phyloP scores from a whole-genome alignment of 2,888 invertebrate genomes.

The Lagria hirta region DNA sequence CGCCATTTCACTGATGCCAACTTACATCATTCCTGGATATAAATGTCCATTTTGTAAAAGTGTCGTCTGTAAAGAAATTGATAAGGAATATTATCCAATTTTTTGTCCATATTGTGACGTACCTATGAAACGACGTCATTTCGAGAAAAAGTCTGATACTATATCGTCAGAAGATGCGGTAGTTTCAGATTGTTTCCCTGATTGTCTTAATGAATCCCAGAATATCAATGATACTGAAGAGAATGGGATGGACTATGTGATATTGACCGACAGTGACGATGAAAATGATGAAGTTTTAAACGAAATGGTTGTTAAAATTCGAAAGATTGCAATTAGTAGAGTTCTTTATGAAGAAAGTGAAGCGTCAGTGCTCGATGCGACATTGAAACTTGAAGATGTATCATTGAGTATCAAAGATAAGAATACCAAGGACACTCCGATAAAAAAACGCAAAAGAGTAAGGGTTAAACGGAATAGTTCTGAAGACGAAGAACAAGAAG shows the following conservation, averaged over 20 bases:
- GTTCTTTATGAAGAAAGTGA: slow-evolving; percentile 16
- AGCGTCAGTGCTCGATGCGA: no score
- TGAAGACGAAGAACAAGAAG: no score
- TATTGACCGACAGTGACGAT: slow-evolving; percentile 40
- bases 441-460: no score
- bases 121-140: slow-evolving; percentile 39
- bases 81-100: slow-evolving; percentile 36
- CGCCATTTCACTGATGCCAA: slow-evolving; percentile 47
- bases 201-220: slow-evolving; percentile 34
- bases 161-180: slow-evolving; percentile 19
- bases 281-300: slow-evolving; percentile 23
- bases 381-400: no score
- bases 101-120: slow-evolving; percentile 49
- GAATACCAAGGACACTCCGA: no score
- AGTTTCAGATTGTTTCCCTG: slow-evolving; percentile 31
- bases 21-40: slow-evolving; percentile 42
- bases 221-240: slow-evolving; percentile 36
- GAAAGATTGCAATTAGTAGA: slow-evolving; percentile 9
- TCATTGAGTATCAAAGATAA: no score
- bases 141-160: slow-evolving; percentile 16
- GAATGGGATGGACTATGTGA: slow-evolving; percentile 33
- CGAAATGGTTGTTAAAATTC: slow-evolving; percentile 27
- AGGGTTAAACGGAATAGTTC: no score
- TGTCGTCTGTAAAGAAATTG: slow-evolving; percentile 42
- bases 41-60: slow-evolving; percentile 46